phyloP scores from a whole-genome alignment of 2,797 vertebrate species.

The Champsocephalus esox region DNA sequence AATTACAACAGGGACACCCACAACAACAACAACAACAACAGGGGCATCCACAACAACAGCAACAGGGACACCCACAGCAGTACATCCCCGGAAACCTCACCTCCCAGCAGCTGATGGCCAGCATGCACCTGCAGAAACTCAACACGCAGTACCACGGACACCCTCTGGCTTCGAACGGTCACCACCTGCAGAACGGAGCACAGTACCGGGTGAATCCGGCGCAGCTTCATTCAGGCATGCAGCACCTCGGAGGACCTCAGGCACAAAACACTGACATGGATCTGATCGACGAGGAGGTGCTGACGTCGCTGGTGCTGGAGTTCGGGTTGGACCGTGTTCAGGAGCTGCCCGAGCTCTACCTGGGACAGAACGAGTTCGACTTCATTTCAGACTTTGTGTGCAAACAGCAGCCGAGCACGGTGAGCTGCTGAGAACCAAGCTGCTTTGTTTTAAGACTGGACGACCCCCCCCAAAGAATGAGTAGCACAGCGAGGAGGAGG shows the following conservation, averaged over 20 bases:
- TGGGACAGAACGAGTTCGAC: slow-evolving; percentile 98
- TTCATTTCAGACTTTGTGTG: slow-evolving; percentile 96
- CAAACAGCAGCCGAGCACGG: slow-evolving; percentile 94
- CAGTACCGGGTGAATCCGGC: slow-evolving; percentile 86
- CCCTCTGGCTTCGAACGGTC: slow-evolving; percentile 79
- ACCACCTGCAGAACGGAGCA: slow-evolving; percentile 79
- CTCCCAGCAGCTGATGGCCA: slow-evolving; percentile 91
- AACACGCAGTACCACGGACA: slow-evolving; percentile 93
- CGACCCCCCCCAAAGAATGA: slow-evolving; percentile 63
- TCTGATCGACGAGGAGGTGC: slow-evolving; percentile 95
- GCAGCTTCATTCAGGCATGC: slow-evolving; percentile 83
- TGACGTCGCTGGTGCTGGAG: slow-evolving; percentile 94
- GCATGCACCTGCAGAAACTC: slow-evolving; percentile 95
- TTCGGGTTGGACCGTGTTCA: slow-evolving; percentile 94
- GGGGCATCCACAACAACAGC: too few relatives aligned
- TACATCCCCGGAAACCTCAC: slow-evolving; percentile 80
- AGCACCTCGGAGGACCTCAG: slow-evolving; percentile 85
- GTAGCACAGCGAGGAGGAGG: slow-evolving; percentile 70
- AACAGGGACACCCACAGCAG: slow-evolving; percentile 83
- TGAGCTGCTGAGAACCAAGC: slow-evolving; percentile 88
- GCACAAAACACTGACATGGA: slow-evolving; percentile 93
- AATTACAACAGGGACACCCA: slow-evolving; percentile 78
- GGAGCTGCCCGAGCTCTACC: slow-evolving; percentile 95
- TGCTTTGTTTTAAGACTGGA: slow-evolving; percentile 45
- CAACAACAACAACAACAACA: slow-evolving; percentile 70